These are phyloP conservation scores for Brotogeris chrysoptera DNA, from an alignment of 2,797 vertebrate species.

Conservation along the genomic window DNA sequence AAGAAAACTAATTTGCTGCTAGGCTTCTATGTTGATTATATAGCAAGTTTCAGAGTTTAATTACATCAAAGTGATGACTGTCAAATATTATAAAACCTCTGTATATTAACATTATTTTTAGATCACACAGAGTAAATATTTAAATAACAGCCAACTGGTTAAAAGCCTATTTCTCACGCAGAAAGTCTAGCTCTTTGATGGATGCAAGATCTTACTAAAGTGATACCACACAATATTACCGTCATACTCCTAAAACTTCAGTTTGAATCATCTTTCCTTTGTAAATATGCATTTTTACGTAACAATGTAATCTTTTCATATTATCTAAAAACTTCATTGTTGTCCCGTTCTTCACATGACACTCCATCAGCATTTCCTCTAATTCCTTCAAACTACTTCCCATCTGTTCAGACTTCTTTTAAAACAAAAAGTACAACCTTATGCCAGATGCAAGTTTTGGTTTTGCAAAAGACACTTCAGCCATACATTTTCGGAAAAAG, in stretches of 20 bases:
- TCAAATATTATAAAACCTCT: not conserved
- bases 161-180: not conserved
- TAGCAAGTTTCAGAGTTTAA: not conserved
- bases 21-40: not conserved
- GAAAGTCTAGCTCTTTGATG: not conserved
- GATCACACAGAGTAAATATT: not conserved
- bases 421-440: conserved; percentile 1
- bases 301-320: not conserved
- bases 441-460: not conserved
- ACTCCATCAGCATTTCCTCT: conserved; percentile 2
- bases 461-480: not conserved
- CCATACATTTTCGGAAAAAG: not conserved
- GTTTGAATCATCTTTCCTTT: not conserved
- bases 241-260: not conserved
- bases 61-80: not conserved
- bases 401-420: not conserved
- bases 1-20: not conserved
- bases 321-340: not conserved
- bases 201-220: not conserved
- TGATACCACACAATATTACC: not conserved
- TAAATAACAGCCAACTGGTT: not conserved
- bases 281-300: not conserved
- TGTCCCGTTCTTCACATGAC: not conserved
- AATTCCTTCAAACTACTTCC: not conserved
- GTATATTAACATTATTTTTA: not conserved